Evolutionary conservation across 2,888 invertebrate genomes (phyloP).

Genomic region (Tetramorium bicarinatum): DNA sequence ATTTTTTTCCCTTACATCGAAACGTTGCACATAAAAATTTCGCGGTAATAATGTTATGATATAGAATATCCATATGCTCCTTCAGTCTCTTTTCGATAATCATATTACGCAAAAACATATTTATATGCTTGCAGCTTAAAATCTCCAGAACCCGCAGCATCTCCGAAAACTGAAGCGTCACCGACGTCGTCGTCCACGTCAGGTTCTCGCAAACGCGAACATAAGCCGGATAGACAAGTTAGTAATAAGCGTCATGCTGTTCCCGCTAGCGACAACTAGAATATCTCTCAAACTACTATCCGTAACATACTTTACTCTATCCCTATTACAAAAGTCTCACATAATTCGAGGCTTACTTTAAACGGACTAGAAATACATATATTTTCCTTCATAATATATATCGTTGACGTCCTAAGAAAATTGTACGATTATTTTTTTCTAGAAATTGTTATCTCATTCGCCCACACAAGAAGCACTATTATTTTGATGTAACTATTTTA

Average conservation of each 20-base stretch:
- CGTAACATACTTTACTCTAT: constrained; percentile 50
- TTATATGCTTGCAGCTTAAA: constrained; percentile 66
- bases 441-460: background rate
- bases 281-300: constrained; percentile 49
- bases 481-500: constrained; percentile 4
- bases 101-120: constrained; percentile 19
- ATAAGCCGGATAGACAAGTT: constrained; percentile 77
- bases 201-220: constrained; percentile 81
- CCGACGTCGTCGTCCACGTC: constrained; percentile 60
- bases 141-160: constrained; percentile 41
- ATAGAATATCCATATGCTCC: constrained; percentile 24
- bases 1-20: constrained; percentile 4
- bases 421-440: constrained; percentile 1
- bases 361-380: constrained; percentile 16
- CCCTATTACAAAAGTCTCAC: constrained; percentile 50
- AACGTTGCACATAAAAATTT: constrained; percentile 11
- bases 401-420: constrained; percentile 27
- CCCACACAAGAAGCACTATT: background rate
- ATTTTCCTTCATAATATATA: constrained; percentile 17
- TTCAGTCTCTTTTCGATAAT: background rate
- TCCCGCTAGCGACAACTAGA: constrained; percentile 77
- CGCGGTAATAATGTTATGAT: background rate
- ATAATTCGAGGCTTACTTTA: constrained; percentile 13
- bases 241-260: constrained; percentile 80
- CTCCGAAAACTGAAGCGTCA: constrained; percentile 46